Base-by-base conservation (phyloP, 2,113 vertebrate species). In the Numenius arquata region DNA sequence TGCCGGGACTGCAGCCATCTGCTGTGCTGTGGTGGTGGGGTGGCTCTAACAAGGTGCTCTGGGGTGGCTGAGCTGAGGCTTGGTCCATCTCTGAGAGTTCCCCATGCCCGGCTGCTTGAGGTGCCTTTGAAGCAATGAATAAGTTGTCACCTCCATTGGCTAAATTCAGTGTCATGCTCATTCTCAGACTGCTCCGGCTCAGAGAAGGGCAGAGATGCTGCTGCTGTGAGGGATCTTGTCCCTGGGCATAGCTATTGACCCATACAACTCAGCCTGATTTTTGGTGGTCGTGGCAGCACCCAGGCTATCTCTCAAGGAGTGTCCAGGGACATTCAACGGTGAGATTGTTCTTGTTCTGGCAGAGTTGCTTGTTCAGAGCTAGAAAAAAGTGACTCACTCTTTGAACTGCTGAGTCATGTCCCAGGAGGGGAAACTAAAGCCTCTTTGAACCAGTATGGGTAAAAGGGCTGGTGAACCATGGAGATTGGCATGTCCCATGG, bases 111-210 rank as follows among this genome's bases (percentile, higher is more conserved):
- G 45, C 16, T 52, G 26, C 61, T 29, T 55, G 45, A 67, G 16
- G 13, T 67, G 52, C 16, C 29, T 38, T 26, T 66, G 27, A 45
- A 73, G 23, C 8, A 15, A 18, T 9, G 13, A 67, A 27, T 8
- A 27, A 48, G 15, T 41, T 47, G 21, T 36, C 47, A 47, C 48
- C 10, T 81, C 21, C 8, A 4, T 4, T 55, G n/a, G 47, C 15
- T n/a, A 45, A 67, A 14, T 8, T 12, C 11, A 30, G 11, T 1
- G 1, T 14, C 23, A 48, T 0, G 1, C 15, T 55, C 12, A 38
- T 5, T 45, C 26, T 47, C 29, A 36, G 29, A 10, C 10, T 61
- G 38, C n/a, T 50, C 17, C 47, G 55, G 30, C 61, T 40, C 1
- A 2, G 34, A 61, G 40, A 67, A 74, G 29, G 19, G 38, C 11